These are phyloP conservation scores for Hypercompe scribonia DNA, from an alignment of 2,888 invertebrate genomes.

Conservation along the genomic window DNA sequence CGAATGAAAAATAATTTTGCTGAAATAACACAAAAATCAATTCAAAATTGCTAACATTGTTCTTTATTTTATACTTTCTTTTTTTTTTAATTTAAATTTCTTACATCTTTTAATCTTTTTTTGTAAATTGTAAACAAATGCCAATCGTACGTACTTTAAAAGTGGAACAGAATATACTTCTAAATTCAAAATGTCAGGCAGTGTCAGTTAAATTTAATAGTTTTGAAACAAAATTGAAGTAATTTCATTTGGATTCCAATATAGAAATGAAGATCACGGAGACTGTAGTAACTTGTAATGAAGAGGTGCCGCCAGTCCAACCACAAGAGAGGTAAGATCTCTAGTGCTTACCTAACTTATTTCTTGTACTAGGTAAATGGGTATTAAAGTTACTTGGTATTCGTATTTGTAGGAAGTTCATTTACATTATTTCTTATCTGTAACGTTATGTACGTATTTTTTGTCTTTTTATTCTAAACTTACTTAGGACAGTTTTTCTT, in stretches of 20 bases:
- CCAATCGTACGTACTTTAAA: neutral
- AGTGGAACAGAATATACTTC: neutral
- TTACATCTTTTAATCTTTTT: too few species aligned
- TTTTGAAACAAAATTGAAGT: slow-evolving; percentile 28
- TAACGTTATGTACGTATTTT: too few species aligned
- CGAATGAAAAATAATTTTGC: neutral
- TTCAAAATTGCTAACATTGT: neutral
- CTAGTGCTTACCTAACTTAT: neutral
- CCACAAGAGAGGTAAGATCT: slow-evolving; percentile 56
- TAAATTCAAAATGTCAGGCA: slow-evolving; percentile 6
- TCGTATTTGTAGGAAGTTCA: neutral
- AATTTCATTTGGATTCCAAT: slow-evolving; percentile 30
- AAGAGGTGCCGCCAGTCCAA: slow-evolving; percentile 37
- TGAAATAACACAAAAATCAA: neutral
- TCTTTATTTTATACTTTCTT: too few species aligned
- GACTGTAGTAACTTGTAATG: slow-evolving; percentile 55
- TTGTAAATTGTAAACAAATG: neutral
- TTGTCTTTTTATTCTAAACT: neutral
- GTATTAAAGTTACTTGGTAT: neutral
- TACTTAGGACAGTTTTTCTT: neutral
- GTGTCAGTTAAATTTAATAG: slow-evolving; percentile 17
- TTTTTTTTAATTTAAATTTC: too few species aligned
- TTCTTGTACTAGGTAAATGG: neutral
- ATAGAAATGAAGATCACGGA: slow-evolving; percentile 75
- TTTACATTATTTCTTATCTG: neutral